Evolutionary conservation across 2,797 vertebrate species (phyloP).

Genomic region (Dendrocincla fuliginosa): DNA sequence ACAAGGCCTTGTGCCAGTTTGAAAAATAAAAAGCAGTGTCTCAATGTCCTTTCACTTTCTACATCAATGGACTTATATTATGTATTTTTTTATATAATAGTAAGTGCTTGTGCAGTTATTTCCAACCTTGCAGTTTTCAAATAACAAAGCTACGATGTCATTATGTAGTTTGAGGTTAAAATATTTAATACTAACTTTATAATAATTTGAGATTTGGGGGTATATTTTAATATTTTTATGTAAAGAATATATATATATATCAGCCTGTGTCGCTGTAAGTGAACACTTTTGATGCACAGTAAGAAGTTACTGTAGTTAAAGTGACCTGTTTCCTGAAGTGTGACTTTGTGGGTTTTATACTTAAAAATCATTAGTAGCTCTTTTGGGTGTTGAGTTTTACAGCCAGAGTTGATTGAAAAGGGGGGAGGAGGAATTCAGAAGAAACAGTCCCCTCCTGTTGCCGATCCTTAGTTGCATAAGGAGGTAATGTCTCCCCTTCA

Average conservation of each 20-base stretch:
- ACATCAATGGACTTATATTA: background rate
- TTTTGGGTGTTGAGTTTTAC: background rate
- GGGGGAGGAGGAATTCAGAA: background rate
- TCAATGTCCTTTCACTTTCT: slow-evolving; percentile 7
- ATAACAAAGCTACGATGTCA: background rate
- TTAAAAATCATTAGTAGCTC: background rate
- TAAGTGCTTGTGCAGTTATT: background rate
- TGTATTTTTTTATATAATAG: background rate
- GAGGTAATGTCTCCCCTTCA: slow-evolving; percentile 68
- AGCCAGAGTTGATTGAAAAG: slow-evolving; percentile 4
- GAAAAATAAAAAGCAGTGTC: background rate
- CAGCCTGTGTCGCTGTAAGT: background rate
- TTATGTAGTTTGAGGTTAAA: background rate
- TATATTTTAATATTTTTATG: background rate
- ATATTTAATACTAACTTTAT: background rate
- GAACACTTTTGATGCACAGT: background rate
- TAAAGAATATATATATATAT: background rate
- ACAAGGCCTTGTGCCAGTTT: background rate
- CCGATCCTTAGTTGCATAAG: slow-evolving; percentile 48
- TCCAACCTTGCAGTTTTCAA: background rate
- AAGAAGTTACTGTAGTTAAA: background rate
- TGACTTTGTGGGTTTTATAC: background rate
- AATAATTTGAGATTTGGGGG: background rate
- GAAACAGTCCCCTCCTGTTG: slow-evolving; percentile 52
- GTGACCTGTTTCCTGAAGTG: background rate